Evolutionary conservation across 2,113 vertebrate genomes (phyloP), one percentile per base, ranked within the genome.

Genomic region (Thamnophis sirtalis): DNA sequence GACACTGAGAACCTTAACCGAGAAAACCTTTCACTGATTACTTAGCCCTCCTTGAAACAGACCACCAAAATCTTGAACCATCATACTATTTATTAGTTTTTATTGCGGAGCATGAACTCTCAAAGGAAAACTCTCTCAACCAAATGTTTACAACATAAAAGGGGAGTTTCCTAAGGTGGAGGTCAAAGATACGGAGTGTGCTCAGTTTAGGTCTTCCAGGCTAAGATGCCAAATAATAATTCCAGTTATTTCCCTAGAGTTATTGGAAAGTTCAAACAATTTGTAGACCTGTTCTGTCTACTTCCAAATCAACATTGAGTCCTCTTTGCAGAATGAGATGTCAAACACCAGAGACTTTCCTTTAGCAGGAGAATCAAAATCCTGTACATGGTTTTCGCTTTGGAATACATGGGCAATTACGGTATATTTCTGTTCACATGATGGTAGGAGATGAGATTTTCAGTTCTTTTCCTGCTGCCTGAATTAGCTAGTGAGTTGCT

Each of bases 401-500:
- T 56, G 24, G 43, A 86, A 86, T 60, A 86, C 6, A n/a, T 5
- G 58, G 55, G 33, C 43, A 85, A 5, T 92, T 43, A 43, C 43
- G 43, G 43, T 43, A 21, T 92, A 87, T 28, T 94, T 88, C 28
- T 73, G n/a, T 90, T 93, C 38, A 87, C 87, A 8, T 89, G 86
- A 21, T 3, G 0, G 4, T 11, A 90, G 87, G 91, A 50, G 84
- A 17, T 63, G 68, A 95, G 91, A 56, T 54, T 95, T 1, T 38
- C 10, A 53, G 84, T 63, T 28, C 6, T 43, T 28, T 87, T 93
- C 80, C 91, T 94, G 55, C 80, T 91, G n/a, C 86, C 94, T 89
- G 86, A 43, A 3, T 54, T n/a, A n/a, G 56, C 54, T 86, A 90
- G 19, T 60, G 0, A 7, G 87, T 87, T 22, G 58, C 26, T 60